A percentile compares a stretch with the other conserved stretches of the same genome.
Conservation (phyloP, 2,888 invertebrate genomes). For the Nemurella pictetii region DNA sequence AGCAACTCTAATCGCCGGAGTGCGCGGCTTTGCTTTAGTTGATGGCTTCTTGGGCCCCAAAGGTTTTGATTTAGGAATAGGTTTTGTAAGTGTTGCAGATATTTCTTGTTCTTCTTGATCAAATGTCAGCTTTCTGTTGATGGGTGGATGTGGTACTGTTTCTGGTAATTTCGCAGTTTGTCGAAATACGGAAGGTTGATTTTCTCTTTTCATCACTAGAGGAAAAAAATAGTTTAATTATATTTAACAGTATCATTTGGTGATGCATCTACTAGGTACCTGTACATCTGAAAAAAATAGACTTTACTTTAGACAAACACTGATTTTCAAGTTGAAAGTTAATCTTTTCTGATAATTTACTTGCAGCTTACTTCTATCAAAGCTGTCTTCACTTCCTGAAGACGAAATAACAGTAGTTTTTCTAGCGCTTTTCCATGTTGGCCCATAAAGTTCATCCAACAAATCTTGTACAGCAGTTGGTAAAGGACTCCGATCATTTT, state of each 20-base stretch:
- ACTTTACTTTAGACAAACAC: too few relatives aligned
- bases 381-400: slow-evolving; percentile 7
- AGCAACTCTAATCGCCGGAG: not conserved
- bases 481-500: too few relatives aligned
- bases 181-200: not conserved
- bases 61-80: not conserved
- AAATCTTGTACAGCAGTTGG: not conserved
- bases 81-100: not conserved
- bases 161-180: not conserved
- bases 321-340: too few relatives aligned
- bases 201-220: not conserved
- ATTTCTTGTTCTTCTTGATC: not conserved
- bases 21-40: not conserved
- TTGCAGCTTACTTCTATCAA: not conserved
- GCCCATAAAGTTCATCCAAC: not conserved
- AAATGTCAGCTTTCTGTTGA: not conserved
- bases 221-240: too few relatives aligned
- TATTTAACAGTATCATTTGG: too few relatives aligned
- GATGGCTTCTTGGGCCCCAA: too few relatives aligned
- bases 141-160: not conserved
- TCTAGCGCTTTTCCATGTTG: not conserved
- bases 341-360: not conserved
- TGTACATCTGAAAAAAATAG: too few relatives aligned
- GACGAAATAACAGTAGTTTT: not conserved
- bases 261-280: too few relatives aligned